Conservation (phyloP, 2,113 vertebrate species). For the Xenus cinereus region DNA sequence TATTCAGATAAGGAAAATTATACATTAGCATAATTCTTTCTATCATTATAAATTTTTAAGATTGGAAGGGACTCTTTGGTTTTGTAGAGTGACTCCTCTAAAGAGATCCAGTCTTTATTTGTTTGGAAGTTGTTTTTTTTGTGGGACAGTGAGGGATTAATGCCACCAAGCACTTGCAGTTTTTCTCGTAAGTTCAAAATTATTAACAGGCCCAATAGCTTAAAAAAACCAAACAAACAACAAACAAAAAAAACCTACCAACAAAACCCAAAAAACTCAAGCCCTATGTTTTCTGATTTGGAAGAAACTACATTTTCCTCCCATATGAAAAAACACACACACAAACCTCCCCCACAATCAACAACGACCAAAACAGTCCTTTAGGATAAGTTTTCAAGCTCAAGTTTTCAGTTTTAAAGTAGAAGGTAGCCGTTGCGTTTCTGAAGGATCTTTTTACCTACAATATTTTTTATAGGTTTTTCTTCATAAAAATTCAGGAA, state of each 20-base stretch:
- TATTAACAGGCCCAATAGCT: neutral
- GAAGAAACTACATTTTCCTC: neutral
- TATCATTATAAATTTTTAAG: neutral
- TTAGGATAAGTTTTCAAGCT: neutral
- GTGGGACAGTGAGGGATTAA: neutral
- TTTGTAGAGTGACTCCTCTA: neutral
- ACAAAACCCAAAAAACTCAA: neutral
- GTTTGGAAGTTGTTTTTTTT: neutral
- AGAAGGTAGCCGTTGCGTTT: neutral
- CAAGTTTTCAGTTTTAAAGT: neutral
- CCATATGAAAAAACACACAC: neutral
- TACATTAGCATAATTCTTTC: neutral
- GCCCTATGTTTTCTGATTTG: neutral
- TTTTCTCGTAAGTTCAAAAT: neutral
- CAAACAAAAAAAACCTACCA: neutral
- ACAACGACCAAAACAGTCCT: neutral
- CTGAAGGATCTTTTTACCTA: neutral
- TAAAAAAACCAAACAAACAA: neutral
- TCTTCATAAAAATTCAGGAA: neutral
- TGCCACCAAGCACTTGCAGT: neutral
- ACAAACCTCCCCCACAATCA: neutral
- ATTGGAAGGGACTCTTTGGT: neutral
- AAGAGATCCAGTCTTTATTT: neutral
- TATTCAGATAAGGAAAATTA: neutral
- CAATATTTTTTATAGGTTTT: neutral